Evolutionary conservation across 2,113 vertebrate species (phyloP).

Genomic region (Mustelus asterias): DNA sequence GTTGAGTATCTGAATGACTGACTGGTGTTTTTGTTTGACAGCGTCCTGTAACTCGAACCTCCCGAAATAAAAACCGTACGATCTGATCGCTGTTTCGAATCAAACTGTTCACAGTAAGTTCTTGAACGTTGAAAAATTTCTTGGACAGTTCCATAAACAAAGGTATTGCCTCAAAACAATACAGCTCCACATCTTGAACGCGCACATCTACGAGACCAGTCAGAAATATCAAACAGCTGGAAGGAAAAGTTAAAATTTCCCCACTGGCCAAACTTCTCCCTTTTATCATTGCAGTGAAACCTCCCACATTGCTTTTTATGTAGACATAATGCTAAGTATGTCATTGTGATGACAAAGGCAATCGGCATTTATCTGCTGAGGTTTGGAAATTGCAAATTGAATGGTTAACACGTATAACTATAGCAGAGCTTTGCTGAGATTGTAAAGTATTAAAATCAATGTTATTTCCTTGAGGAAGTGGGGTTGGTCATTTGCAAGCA

Average conservation of each 20-base stretch:
- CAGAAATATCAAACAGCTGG: conserved; percentile 31
- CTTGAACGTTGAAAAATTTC: conserved; percentile 26
- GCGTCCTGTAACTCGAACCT: conserved; percentile 35
- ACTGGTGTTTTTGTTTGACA: conserved; percentile 36
- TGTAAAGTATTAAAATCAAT: background rate
- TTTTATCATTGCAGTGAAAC: conserved; percentile 5
- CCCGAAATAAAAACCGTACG: conserved; percentile 29
- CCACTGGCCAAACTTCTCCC: background rate
- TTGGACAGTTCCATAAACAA: conserved; percentile 33
- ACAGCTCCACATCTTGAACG: conserved; percentile 4
- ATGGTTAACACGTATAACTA: background rate
- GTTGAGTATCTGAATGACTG: conserved; percentile 34
- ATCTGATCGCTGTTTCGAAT: conserved; percentile 36
- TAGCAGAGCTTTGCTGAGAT: background rate
- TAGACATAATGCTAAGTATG: background rate
- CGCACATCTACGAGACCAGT: background rate
- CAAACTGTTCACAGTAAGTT: conserved; percentile 28
- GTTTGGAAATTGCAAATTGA: conserved; percentile 12
- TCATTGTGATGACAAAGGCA: background rate
- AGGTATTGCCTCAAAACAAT: conserved; percentile 22
- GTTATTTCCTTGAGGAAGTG: background rate
- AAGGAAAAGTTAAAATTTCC: conserved; percentile 12
- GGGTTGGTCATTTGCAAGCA: background rate
- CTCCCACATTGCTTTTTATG: conserved; percentile 1
- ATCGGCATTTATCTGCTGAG: background rate